These are phyloP conservation scores for Diachrysia chrysitis DNA, from an alignment of 2,888 invertebrate genomes.

Conservation along the genomic window DNA sequence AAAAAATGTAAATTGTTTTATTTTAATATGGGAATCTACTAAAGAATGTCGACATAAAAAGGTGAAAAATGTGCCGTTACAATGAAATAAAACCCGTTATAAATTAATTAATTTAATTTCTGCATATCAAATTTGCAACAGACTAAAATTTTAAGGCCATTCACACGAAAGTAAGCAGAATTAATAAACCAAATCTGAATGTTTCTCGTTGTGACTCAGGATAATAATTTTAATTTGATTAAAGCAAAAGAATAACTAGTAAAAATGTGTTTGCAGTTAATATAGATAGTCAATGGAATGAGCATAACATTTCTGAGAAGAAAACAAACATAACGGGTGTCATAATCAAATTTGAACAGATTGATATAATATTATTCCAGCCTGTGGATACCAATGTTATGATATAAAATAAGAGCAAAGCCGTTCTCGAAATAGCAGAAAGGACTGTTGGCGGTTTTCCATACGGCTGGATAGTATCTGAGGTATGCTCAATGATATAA, in stretches of 20 bases:
- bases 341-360: slow-evolving; percentile 33
- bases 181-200: slow-evolving; percentile 63
- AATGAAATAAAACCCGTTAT: slow-evolving; percentile 35
- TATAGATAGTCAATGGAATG: slow-evolving; percentile 22
- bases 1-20: slow-evolving; percentile 2
- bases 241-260: slow-evolving; percentile 29
- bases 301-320: slow-evolving; percentile 28
- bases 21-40: not conserved
- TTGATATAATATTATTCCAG: slow-evolving; percentile 37
- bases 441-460: slow-evolving; percentile 68
- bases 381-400: slow-evolving; percentile 51
- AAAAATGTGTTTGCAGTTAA: slow-evolving; percentile 24
- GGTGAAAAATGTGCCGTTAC: slow-evolving; percentile 36
- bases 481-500: slow-evolving; percentile 49
- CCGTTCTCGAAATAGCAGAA: slow-evolving; percentile 65
- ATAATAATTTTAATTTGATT: slow-evolving; percentile 42
- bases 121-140: slow-evolving; percentile 52
- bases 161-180: slow-evolving; percentile 62
- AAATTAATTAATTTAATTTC: slow-evolving; percentile 49
- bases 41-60: slow-evolving; percentile 11
- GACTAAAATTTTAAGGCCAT: slow-evolving; percentile 60
- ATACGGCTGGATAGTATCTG: slow-evolving; percentile 56
- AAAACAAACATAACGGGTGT: slow-evolving; percentile 35
- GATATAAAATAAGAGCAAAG: slow-evolving; percentile 65
- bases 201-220: slow-evolving; percentile 52